Evolutionary conservation across 2,888 invertebrate genomes (phyloP), one percentile per base, ranked within the genome.

Genomic region (Ichneumoninae sp.): DNA sequence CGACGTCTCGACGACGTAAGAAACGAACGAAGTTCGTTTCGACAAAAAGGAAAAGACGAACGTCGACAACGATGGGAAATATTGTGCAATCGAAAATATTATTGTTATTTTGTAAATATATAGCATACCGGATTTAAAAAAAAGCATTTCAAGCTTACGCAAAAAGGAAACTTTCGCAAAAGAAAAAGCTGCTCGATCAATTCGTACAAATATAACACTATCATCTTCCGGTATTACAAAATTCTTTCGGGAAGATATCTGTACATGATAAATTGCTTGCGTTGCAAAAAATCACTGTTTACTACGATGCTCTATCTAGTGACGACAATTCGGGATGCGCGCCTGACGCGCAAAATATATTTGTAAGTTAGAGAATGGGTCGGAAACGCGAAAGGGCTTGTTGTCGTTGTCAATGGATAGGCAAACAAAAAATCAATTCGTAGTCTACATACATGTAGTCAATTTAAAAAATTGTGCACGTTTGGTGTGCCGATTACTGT

Each of bases 401-500:
- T 65, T 40, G 36, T 78, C 70, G 52, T 36, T 40, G 79, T 66
- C 66, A 33, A 66, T 66, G 36, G 22, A 57, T 70, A 66, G 63
- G 22, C 19, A 66, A 77, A 26, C n/a, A 50, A 69, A 26, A 30
- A 1, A 30, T 36, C 22, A 63, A 40, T 10, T 54, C 54, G 52
- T 73, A 71, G 65, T 54, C 47, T 71, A 71, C 75, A 63, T 54
- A 70, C 13, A 66, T 76, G 44, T 65, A 50, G 52, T 57, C 19
- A 26, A 71, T 65, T 19, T 44, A 79, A 57, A 65, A 33, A 50
- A 52, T 63, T 57, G 52, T 40, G 71, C 65, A 50, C 13, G 36
- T 74, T 47, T 69, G 65, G 70, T 50, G 63, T 16, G 69, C 63
- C 68, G 68, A 71, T 77, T 81, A 78, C 60, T 76, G 75, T 83